Conservation (phyloP, 2,113 vertebrate genomes). For the western clawed frog (Xenopus tropicalis) region DNA sequence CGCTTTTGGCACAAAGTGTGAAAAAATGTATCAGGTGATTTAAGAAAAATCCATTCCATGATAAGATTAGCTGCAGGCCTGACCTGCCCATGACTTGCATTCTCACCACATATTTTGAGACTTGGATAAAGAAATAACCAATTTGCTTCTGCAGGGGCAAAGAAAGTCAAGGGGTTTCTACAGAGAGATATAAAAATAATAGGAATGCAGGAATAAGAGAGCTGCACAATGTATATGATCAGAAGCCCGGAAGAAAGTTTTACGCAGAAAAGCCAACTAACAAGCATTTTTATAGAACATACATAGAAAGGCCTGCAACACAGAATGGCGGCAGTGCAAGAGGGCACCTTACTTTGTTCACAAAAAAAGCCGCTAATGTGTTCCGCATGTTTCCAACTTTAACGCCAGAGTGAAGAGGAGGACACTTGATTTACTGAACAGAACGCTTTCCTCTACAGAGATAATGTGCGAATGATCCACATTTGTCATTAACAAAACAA, state of each 20-base stretch:
- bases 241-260: not conserved
- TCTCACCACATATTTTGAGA: slow-evolving; percentile 34
- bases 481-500: too few relatives aligned
- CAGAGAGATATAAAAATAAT: slow-evolving; percentile 26
- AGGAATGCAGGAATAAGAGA: not conserved
- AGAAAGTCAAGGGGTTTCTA: slow-evolving; percentile 11
- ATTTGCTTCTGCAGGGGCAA: slow-evolving; percentile 1
- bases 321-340: slow-evolving; percentile 3
- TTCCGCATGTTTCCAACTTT: not conserved
- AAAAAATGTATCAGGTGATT: slow-evolving; percentile 10
- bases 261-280: not conserved
- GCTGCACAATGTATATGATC: slow-evolving; percentile 8
- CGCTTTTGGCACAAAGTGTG: slow-evolving; percentile 8
- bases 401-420: slow-evolving; percentile 22
- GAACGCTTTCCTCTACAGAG: too few relatives aligned
- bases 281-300: not conserved
- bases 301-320: not conserved
- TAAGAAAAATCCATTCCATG: slow-evolving; percentile 34
- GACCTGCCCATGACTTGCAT: slow-evolving; percentile 28
- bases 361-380: not conserved
- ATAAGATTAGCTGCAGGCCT: slow-evolving; percentile 46
- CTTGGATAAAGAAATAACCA: slow-evolving; percentile 4
- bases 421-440: not conserved
- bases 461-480: too few relatives aligned
- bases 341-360: not conserved